Conservation (phyloP, 1,140 invertebrate species). For the Drosophila sproati region DNA sequence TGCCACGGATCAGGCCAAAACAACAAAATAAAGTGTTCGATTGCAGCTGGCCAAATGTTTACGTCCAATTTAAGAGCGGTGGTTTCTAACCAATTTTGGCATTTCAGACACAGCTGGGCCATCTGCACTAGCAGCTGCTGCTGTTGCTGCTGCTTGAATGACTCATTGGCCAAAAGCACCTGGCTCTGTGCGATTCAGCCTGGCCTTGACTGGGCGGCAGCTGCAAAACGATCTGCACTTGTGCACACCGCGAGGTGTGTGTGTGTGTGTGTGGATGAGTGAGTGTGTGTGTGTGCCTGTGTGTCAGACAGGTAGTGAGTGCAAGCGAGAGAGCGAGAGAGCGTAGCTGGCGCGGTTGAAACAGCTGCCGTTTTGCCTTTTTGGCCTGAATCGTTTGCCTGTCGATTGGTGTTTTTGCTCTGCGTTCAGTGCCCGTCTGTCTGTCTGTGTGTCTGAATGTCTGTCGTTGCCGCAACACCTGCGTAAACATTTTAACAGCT, state of each 20-base stretch:
- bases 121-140: slow-evolving; percentile 28
- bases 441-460: slow-evolving; percentile 1
- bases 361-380: slow-evolving; percentile 60
- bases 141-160: slow-evolving; percentile 27
- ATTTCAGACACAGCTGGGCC: slow-evolving; percentile 14
- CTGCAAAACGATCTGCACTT: slow-evolving; percentile 55
- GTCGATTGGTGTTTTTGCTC: slow-evolving; percentile 4
- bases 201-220: slow-evolving; percentile 66
- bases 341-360: slow-evolving; percentile 17
- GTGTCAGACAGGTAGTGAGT: neutral
- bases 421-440: neutral
- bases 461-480: slow-evolving; percentile 69
- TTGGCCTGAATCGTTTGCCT: slow-evolving; percentile 14
- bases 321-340: neutral
- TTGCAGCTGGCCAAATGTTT: slow-evolving; percentile 26
- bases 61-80: slow-evolving; percentile 10
- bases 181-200: slow-evolving; percentile 36
- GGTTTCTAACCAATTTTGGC: slow-evolving; percentile 18
- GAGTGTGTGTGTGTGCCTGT: neutral
- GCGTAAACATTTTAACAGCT: slow-evolving; percentile 79
- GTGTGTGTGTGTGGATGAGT: neutral
- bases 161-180: slow-evolving; percentile 46
- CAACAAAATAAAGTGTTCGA: neutral
- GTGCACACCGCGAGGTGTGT: slow-evolving; percentile 25
- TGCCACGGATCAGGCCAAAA: slow-evolving; percentile 16